These are phyloP conservation scores for Cercopithecus mona DNA, from an alignment of 2,113 vertebrate species.

Conservation along the genomic window DNA sequence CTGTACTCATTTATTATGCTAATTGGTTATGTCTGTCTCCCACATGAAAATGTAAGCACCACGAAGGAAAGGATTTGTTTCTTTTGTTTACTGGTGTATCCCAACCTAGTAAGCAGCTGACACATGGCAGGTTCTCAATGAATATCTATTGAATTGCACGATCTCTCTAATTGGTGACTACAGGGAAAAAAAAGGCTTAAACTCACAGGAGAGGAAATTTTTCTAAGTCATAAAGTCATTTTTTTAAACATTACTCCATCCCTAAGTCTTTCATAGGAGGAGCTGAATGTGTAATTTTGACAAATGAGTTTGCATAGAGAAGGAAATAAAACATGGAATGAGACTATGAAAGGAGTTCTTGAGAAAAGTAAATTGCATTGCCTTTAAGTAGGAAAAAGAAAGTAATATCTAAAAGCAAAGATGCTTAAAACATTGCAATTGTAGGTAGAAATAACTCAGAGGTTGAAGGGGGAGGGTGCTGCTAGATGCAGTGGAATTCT, in stretches of 20 bases:
- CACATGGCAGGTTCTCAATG: background rate
- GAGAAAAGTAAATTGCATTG: slow-evolving; percentile 25
- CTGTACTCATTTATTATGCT: background rate
- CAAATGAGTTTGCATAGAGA: background rate
- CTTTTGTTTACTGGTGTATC: background rate
- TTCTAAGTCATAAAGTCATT: background rate
- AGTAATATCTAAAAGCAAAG: slow-evolving; percentile 32
- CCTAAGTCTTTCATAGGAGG: background rate
- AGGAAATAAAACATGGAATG: slow-evolving; percentile 9
- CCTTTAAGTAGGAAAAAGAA: background rate
- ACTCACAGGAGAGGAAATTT: background rate
- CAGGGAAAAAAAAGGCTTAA: background rate
- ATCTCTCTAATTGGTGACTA: background rate
- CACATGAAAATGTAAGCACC: background rate
- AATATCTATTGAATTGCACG: background rate
- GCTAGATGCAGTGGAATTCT: background rate
- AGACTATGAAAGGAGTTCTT: background rate
- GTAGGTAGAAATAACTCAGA: slow-evolving; percentile 19
- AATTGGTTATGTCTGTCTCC: background rate
- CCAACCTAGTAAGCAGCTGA: background rate
- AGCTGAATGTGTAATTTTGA: background rate
- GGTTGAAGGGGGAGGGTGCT: background rate
- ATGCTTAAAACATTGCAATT: background rate
- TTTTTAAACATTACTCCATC: background rate
- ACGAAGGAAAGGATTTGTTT: background rate